Conservation (phyloP, 2,113 vertebrate genomes). For the Gopherus evgoodei region DNA sequence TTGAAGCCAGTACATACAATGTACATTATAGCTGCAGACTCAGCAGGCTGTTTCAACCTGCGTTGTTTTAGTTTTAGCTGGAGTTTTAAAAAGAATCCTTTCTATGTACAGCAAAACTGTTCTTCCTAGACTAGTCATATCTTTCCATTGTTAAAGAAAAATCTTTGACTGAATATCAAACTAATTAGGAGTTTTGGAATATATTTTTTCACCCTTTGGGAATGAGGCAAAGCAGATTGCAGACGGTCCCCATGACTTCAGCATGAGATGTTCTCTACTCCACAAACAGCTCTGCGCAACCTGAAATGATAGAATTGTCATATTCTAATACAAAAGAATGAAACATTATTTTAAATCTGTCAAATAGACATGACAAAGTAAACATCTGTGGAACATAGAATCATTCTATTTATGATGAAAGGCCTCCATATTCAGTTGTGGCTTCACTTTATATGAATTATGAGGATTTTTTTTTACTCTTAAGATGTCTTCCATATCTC, state of each 20-base stretch:
- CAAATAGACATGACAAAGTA: neutral
- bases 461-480: neutral
- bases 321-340: neutral
- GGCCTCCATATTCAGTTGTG: neutral
- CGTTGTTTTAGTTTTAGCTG: neutral
- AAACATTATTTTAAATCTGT: neutral
- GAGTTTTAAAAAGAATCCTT: neutral
- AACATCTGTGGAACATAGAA: neutral
- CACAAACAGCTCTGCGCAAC: neutral
- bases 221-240: neutral
- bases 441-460: neutral
- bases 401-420: neutral
- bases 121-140: rapidly evolving
- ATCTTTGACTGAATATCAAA: neutral
- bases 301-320: neutral
- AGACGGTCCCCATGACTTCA: neutral
- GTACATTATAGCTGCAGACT: neutral
- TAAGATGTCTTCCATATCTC: neutral
- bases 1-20: neutral
- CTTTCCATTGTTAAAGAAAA: neutral
- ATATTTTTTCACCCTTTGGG: neutral
- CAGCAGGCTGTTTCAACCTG: neutral
- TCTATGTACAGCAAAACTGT: neutral
- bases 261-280: neutral
- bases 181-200: neutral